phyloP scores from a whole-genome alignment of 2,888 invertebrate genomes.

The Hypomecis atomaria region DNA sequence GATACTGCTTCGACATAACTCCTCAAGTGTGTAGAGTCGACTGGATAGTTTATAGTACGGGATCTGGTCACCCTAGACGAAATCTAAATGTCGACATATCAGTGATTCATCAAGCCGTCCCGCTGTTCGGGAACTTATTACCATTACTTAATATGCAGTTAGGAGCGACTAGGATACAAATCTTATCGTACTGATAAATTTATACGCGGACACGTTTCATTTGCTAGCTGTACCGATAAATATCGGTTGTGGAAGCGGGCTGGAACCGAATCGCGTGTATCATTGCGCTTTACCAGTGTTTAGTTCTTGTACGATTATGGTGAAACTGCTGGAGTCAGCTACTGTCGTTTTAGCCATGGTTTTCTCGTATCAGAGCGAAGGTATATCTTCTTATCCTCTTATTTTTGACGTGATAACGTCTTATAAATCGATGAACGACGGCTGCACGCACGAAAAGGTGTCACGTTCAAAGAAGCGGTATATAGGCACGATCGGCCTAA shows the following conservation, averaged over 20 bases:
- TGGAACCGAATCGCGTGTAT: constrained; percentile 12
- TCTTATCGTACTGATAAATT: constrained; percentile 62
- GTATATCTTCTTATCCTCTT: too few relatives aligned
- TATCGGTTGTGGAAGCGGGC: constrained; percentile 42
- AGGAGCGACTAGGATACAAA: constrained; percentile 54
- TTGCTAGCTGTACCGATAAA: constrained; percentile 56
- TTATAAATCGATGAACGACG: too few relatives aligned
- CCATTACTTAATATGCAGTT: constrained; percentile 49
- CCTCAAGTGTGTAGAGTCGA: too few relatives aligned
- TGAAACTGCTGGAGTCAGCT: too few relatives aligned
- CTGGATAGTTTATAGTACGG: neutral
- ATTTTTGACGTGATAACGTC: too few relatives aligned
- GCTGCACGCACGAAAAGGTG: too few relatives aligned
- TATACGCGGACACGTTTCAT: constrained; percentile 62
- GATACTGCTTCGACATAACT: too few relatives aligned
- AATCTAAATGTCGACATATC: constrained; percentile 45
- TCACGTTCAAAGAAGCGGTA: too few relatives aligned
- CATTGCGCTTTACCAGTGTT: neutral
- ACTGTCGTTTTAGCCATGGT: too few relatives aligned
- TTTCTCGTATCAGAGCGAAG: too few relatives aligned
- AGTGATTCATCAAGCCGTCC: constrained; percentile 56
- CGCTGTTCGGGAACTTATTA: constrained; percentile 46
- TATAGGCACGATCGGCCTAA: too few relatives aligned
- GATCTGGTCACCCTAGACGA: constrained; percentile 25
- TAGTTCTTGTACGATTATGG: too few relatives aligned